These are phyloP conservation scores for Labeo calbasu DNA, from an alignment of 2,797 vertebrate species.

Conservation along the genomic window DNA sequence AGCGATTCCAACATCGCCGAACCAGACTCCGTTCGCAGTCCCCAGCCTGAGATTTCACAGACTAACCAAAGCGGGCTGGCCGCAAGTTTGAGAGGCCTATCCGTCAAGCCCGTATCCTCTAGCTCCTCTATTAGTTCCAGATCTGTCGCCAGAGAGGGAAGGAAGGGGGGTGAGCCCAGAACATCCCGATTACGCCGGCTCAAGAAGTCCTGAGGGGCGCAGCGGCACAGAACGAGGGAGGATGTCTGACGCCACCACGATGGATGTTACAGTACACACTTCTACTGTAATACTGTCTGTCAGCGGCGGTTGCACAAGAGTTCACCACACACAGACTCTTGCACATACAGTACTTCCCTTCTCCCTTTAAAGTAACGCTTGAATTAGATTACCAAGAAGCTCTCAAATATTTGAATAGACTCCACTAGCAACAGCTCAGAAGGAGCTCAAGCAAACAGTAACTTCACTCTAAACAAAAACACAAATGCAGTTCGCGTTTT, in stretches of 20 bases:
- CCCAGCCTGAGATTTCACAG: constrained; percentile 72
- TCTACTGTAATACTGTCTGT: constrained; percentile 61
- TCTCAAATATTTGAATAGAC: constrained; percentile 70
- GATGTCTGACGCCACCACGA: constrained; percentile 73
- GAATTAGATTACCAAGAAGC: constrained; percentile 59
- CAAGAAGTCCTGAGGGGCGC: constrained; percentile 74
- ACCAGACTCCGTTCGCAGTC: constrained; percentile 66
- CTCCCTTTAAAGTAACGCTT: constrained; percentile 16
- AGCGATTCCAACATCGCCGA: constrained; percentile 60
- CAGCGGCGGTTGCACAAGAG: constrained; percentile 37
- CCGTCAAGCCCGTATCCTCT: constrained; percentile 73
- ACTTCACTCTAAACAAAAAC: constrained; percentile 70
- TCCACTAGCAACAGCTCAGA: constrained; percentile 67
- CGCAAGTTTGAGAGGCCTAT: constrained; percentile 77
- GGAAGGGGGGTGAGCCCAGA: constrained; percentile 73
- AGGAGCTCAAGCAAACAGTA: constrained; percentile 68
- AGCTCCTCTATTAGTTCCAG: constrained; percentile 74
- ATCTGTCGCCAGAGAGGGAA: constrained; percentile 71
- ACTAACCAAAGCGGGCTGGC: constrained; percentile 77
- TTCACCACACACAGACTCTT: constrained; percentile 32
- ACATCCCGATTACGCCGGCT: constrained; percentile 81
- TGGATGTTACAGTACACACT: constrained; percentile 70
- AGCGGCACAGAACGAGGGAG: constrained; percentile 51
- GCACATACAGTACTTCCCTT: constrained; percentile 13
- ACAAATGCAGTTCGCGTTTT: constrained; percentile 76